Conservation (phyloP, 2,888 invertebrate species). For the Cepaea hortensis region DNA sequence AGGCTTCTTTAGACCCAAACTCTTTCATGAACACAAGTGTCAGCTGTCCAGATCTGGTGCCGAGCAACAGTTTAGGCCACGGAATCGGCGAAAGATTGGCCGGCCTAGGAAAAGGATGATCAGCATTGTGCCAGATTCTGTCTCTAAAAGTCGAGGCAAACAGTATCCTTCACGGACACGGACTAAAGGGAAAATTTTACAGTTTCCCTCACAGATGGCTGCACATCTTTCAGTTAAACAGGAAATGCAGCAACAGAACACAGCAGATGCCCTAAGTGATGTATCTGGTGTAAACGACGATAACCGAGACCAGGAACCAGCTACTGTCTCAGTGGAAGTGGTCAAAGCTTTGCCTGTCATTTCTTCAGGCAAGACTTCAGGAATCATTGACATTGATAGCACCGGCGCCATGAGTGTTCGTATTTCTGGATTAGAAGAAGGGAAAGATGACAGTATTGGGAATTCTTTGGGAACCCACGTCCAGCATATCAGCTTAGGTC, state of each 20-base stretch:
- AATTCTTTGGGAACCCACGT: constrained; percentile 29
- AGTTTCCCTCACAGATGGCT: constrained; percentile 13
- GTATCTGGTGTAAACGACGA: not conserved
- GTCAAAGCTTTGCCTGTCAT: constrained; percentile 37
- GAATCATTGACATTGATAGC: constrained; percentile 24
- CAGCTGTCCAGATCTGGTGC: constrained; percentile 58
- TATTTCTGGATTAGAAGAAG: constrained; percentile 28
- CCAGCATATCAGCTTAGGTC: constrained; percentile 44
- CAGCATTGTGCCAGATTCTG: constrained; percentile 42
- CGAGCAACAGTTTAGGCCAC: constrained; percentile 61
- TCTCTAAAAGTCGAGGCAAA: constrained; percentile 45
- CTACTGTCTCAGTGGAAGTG: constrained; percentile 44
- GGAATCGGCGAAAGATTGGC: constrained; percentile 64
- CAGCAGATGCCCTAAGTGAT: not conserved
- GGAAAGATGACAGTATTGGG: not conserved
- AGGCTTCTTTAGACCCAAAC: constrained; percentile 71
- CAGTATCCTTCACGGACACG: constrained; percentile 41
- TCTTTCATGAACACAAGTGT: constrained; percentile 72
- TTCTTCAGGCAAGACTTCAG: not conserved
- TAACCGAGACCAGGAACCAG: constrained; percentile 13
- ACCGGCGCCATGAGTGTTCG: constrained; percentile 15
- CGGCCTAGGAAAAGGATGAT: constrained; percentile 65
- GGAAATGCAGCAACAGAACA: not conserved
- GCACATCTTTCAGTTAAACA: constrained; percentile 29
- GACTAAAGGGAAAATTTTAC: constrained; percentile 7